A percentile compares a stretch with the other conserved stretches of the same genome.
Evolutionary conservation across 2,888 invertebrate species (phyloP).

Genomic region (Dasypogon diadema): DNA sequence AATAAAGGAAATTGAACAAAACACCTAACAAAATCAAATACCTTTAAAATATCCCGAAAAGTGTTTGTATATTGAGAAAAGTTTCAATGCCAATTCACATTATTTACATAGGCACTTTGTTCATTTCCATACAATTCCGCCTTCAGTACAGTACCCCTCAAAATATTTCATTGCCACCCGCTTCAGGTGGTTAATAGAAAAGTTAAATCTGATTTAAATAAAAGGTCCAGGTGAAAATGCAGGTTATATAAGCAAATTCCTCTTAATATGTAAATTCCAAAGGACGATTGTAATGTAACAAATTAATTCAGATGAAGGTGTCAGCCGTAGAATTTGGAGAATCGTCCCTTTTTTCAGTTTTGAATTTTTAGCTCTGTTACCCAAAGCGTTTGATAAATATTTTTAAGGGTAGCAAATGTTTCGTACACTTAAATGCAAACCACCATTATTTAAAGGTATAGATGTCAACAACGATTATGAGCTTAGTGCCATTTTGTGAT

Average conservation of each 20-base stretch:
- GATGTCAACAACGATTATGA: too few relatives aligned
- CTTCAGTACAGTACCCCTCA: not conserved
- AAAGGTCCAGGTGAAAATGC: not conserved
- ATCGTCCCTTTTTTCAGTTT: too few relatives aligned
- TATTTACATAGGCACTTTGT: slow-evolving; percentile 18
- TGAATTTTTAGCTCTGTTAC: too few relatives aligned
- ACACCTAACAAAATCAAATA: slow-evolving; percentile 35
- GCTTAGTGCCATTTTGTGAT: too few relatives aligned
- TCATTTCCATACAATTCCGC: slow-evolving; percentile 10
- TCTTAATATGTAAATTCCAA: slow-evolving; percentile 33
- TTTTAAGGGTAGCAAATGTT: not conserved
- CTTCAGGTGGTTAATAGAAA: slow-evolving; percentile 9
- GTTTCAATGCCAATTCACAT: not conserved
- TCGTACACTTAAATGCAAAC: too few relatives aligned
- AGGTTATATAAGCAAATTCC: not conserved
- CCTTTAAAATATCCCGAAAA: slow-evolving; percentile 11
- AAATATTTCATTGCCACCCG: slow-evolving; percentile 30
- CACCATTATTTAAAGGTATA: too few relatives aligned
- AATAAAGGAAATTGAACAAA: slow-evolving; percentile 8
- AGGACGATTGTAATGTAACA: slow-evolving; percentile 15
- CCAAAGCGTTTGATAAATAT: not conserved
- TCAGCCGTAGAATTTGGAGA: too few relatives aligned
- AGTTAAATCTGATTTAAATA: slow-evolving; percentile 29
- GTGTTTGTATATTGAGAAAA: slow-evolving; percentile 13
- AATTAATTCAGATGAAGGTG: slow-evolving; percentile 6